phyloP scores from a whole-genome alignment of 2,113 vertebrate genomes.

The cattle (Bos taurus) region ARS-UCD2.0 NC_037335.1:48680501-48681000 shows the following conservation, averaged over 20 bases:
- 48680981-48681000: neutral
- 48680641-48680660: neutral
- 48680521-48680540: neutral
- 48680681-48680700: neutral
- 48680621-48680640: constrained; percentile 4
- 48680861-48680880: neutral
- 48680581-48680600: neutral
- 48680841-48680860: constrained; percentile 1
- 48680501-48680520: neutral
- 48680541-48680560: neutral
- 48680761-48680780: neutral
- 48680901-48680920: neutral
- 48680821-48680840: neutral
- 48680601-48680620: neutral
- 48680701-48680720: neutral
- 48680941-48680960: neutral
- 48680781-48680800: neutral
- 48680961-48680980: neutral
- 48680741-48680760: neutral
- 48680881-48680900: neutral
- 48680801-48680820: neutral
- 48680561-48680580: neutral
- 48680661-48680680: constrained; percentile 18
- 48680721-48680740: neutral
- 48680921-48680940: neutral